Percentiles rank a stretch among this genome's conserved stretches.
phyloP scores from a whole-genome alignment of 2,888 invertebrate species.

The Tiliacea aurago region DNA sequence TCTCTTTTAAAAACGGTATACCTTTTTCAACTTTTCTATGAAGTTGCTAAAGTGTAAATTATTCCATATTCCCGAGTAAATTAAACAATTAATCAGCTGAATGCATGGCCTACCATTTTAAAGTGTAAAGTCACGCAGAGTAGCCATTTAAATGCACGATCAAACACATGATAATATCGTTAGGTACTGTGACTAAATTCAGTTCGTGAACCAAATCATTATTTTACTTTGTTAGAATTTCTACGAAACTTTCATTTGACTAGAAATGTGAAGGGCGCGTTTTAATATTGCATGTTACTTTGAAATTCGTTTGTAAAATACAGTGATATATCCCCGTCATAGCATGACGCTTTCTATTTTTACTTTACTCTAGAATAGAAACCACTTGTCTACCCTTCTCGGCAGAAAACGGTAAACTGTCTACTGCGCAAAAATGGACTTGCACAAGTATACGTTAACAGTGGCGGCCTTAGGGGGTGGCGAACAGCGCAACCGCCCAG shows the following conservation, averaged over 20 bases:
- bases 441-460: too few relatives aligned
- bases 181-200: conserved; percentile 55
- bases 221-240: conserved; percentile 30
- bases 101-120: conserved; percentile 70
- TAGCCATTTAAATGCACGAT: conserved; percentile 70
- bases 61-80: conserved; percentile 72
- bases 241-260: conserved; percentile 29
- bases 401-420: too few relatives aligned
- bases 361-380: too few relatives aligned
- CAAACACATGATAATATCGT: conserved; percentile 57
- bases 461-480: too few relatives aligned
- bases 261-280: background rate
- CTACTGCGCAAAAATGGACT: too few relatives aligned
- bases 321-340: background rate
- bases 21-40: conserved; percentile 27
- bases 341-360: too few relatives aligned
- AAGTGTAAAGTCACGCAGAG: conserved; percentile 72
- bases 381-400: too few relatives aligned
- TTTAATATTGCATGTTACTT: conserved; percentile 34
- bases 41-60: conserved; percentile 47
- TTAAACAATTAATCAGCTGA: conserved; percentile 84
- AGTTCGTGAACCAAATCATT: conserved; percentile 44
- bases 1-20: background rate
- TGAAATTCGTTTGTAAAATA: conserved; percentile 23
- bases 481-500: too few relatives aligned